phyloP scores from a whole-genome alignment of 35 echinoderm and acorn worm genomes.

The Stichopus chloronotus region DNA sequence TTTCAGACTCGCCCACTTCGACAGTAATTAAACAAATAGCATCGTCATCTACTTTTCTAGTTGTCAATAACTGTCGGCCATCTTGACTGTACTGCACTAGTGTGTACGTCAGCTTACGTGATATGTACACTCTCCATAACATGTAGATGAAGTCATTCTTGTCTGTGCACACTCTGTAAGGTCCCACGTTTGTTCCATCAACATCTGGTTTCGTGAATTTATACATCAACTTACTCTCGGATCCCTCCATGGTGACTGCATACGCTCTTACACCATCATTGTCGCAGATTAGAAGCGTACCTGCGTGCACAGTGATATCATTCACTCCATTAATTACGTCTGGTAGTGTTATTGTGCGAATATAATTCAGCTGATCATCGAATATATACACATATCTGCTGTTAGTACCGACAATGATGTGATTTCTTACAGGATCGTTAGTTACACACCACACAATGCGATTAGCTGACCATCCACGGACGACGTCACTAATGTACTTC shows the following conservation, averaged over 20 bases:
- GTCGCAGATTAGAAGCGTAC: neutral
- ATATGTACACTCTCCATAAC: neutral
- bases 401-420: conserved; percentile 1
- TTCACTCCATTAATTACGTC: neutral
- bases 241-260: neutral
- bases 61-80: conserved; percentile 8
- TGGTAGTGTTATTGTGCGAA: neutral
- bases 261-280: neutral
- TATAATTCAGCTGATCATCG: neutral
- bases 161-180: conserved; percentile 7
- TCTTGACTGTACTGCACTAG: conserved; percentile 37
- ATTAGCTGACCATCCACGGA: neutral
- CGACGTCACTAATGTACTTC: neutral
- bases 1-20: neutral
- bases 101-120: neutral
- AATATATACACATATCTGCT: neutral
- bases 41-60: neutral
- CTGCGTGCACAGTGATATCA: neutral
- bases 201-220: neutral
- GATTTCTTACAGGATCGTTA: neutral
- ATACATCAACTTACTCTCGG: neutral
- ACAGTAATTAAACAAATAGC: neutral
- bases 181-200: neutral
- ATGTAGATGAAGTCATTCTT: conserved; percentile 16
- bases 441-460: neutral